Base-by-base conservation (phyloP, 2,888 invertebrate genomes). In the Melanotus villosus region DNA sequence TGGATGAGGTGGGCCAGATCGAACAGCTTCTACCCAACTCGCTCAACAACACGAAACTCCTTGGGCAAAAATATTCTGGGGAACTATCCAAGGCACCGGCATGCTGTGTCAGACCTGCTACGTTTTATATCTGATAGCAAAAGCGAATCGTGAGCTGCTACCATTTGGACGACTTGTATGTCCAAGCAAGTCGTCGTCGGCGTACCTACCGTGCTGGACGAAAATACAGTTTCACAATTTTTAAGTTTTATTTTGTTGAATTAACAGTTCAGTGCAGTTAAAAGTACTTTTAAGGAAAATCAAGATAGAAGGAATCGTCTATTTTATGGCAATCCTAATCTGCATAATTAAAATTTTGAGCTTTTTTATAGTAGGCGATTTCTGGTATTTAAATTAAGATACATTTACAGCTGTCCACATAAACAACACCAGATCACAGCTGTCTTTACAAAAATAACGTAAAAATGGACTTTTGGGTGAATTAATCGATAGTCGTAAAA, bases 31-130 rank as follows among this genome's bases (percentile, higher is more conserved):
- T 3, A 26, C 18, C 18, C 1, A 14, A 30, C n/a, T n/a, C 23
- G 16, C 26, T 3, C 18, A 12, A 16, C 32, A 16, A 16, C 7
- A 6, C 2, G 32, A 21, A 18, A 23, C 32, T 45, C 26, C 19
- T n/a, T 21, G 16, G 38, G 41, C 32, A 54, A 34, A 45, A 56
- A 6, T 45, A 14, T 12, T 34, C 60, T 68, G 72, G 71, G 47
- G 52, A 41, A 62, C 69, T 69, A 36, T 34, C 16, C 34, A 47
- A 72, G 72, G 72, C 74, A 74, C 74, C 74, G 68, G 72, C 67
- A 67, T 74, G 74, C 68, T 73, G 66, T 64, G 60, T 62, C 12
- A 38, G 72, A 52, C 64, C 72, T 73, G 68, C 30, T 36, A 26
- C 19, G 23, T 59, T 66, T 41, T 54, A 54, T 23, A 56, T 16